phyloP scores from a whole-genome alignment of 2,888 invertebrate species.

The Yponomeuta evonymella region DNA sequence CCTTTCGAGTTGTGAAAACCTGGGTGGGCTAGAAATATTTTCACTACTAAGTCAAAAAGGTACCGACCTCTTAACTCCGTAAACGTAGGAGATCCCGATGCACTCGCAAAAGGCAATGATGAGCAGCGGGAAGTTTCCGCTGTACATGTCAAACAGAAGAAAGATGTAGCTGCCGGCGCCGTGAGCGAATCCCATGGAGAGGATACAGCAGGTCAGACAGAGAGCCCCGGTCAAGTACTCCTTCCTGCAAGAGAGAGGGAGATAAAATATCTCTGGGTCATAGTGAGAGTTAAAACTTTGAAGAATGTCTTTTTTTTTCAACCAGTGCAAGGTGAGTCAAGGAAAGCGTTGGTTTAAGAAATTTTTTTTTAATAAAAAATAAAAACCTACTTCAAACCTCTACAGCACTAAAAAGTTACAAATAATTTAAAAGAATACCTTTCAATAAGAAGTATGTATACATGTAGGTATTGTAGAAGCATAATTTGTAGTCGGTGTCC shows the following conservation, averaged over 20 bases:
- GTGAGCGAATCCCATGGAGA: slow-evolving; percentile 94
- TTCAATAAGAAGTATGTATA: too few species aligned
- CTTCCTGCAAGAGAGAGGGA: slow-evolving; percentile 68
- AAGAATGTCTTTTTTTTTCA: background rate
- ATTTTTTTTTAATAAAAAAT: too few species aligned
- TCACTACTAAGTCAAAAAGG: too few species aligned
- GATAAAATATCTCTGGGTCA: background rate
- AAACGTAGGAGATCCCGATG: slow-evolving; percentile 94
- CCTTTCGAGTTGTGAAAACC: too few species aligned
- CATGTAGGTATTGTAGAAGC: too few species aligned
- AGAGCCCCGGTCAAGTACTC: slow-evolving; percentile 89
- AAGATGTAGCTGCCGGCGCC: slow-evolving; percentile 96
- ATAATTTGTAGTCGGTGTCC: too few species aligned
- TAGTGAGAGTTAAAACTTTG: background rate
- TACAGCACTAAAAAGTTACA: too few species aligned
- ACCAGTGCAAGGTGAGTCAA: too few species aligned
- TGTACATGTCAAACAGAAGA: slow-evolving; percentile 94
- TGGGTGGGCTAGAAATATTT: too few species aligned
- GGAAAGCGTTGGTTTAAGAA: too few species aligned
- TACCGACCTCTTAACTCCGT: slow-evolving; percentile 90
- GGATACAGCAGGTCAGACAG: slow-evolving; percentile 86
- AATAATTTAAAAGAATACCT: too few species aligned
- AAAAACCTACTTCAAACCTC: too few species aligned
- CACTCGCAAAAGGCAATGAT: slow-evolving; percentile 96
- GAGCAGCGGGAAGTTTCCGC: slow-evolving; percentile 93